A percentile compares a stretch with the other conserved stretches of the same genome.
Conservation (phyloP, 2,797 vertebrate genomes). For the Thaleichthys pacificus region DNA sequence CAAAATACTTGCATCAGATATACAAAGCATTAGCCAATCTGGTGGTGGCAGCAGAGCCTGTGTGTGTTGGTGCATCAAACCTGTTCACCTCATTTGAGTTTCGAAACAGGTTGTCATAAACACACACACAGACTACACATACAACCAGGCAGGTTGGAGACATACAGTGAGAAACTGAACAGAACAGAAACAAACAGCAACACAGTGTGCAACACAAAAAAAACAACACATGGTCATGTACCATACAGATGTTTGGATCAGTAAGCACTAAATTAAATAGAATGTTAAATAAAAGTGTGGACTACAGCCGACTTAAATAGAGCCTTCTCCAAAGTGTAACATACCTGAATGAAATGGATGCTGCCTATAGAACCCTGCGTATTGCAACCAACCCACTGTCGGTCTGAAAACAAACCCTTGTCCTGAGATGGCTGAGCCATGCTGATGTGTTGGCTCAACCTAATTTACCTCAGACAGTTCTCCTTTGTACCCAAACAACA, state of each 20-base stretch:
- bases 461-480: not conserved
- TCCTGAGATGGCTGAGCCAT: not conserved
- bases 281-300: not conserved
- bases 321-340: not conserved
- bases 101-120: slow-evolving; percentile 77
- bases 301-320: not conserved
- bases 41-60: slow-evolving; percentile 17
- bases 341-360: slow-evolving; percentile 42
- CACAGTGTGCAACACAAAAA: slow-evolving; percentile 4
- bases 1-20: slow-evolving; percentile 19
- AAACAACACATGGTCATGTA: not conserved
- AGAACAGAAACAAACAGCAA: slow-evolving; percentile 13
- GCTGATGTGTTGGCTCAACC: not conserved
- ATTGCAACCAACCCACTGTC: slow-evolving; percentile 24
- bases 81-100: slow-evolving; percentile 71
- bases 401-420: slow-evolving; percentile 11
- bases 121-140: slow-evolving; percentile 50
- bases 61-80: slow-evolving; percentile 71
- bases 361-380: slow-evolving; percentile 20
- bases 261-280: not conserved
- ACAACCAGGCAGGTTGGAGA: slow-evolving; percentile 25
- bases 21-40: slow-evolving; percentile 24
- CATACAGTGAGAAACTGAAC: slow-evolving; percentile 8
- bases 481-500: not conserved
- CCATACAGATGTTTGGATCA: not conserved